Percentiles rank a stretch among this genome's conserved stretches.
These are phyloP conservation scores for Notocelia uddmanniana DNA, from an alignment of 2,888 invertebrate genomes.

Conservation along the genomic window DNA sequence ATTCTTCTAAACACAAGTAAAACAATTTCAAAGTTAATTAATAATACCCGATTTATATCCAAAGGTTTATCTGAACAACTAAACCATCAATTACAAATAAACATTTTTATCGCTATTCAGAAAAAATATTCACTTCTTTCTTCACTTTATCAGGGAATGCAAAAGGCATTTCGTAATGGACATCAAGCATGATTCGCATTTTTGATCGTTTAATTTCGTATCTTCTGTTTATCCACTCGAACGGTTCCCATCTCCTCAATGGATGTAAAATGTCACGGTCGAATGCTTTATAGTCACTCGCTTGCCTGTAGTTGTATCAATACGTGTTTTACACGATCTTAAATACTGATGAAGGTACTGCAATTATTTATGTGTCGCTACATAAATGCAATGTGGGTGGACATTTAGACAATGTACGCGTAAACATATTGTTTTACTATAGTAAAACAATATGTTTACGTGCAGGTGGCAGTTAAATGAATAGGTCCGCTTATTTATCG, in stretches of 20 bases:
- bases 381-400: not conserved
- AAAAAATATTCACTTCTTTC: not conserved
- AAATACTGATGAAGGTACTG: not conserved
- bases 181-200: constrained; percentile 20
- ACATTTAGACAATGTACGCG: not conserved
- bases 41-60: not conserved
- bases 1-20: not conserved
- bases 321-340: constrained; percentile 15
- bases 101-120: not conserved
- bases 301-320: not conserved
- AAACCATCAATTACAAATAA: not conserved
- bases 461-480: not conserved
- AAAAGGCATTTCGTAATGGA: constrained; percentile 10
- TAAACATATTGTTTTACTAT: not conserved
- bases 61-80: not conserved
- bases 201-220: constrained; percentile 22
- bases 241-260: constrained; percentile 48
- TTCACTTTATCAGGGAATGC: not conserved
- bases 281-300: constrained; percentile 48
- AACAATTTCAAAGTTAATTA: not conserved
- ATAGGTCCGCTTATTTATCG: not conserved
- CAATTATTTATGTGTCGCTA: constrained; percentile 6
- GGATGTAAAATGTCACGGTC: constrained; percentile 63
- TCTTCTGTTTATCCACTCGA: constrained; percentile 20
- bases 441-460: too few species aligned